Percentiles rank a stretch among this genome's conserved stretches.
Evolutionary conservation across 92 coral and sea anemone genomes (phyloP).

Genomic region (Porites rus): DNA sequence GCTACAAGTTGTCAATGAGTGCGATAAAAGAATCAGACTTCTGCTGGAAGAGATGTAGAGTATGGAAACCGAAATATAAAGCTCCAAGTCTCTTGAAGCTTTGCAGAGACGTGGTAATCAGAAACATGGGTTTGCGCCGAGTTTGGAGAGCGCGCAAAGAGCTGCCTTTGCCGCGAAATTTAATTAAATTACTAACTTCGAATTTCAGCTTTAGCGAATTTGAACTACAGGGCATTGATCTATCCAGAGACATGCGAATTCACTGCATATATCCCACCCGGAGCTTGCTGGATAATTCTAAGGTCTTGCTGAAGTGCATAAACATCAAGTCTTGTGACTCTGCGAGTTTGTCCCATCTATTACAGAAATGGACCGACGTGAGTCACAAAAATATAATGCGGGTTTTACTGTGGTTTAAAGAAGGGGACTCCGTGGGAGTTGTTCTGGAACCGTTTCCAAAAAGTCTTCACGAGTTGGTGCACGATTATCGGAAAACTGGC

Average conservation of each 20-base stretch:
- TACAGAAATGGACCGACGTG: constrained; percentile 65
- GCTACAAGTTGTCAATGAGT: neutral
- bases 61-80: constrained; percentile 20
- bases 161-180: constrained; percentile 69
- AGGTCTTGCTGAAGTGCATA: constrained; percentile 70
- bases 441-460: constrained; percentile 67
- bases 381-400: constrained; percentile 67
- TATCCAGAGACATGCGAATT: constrained; percentile 63
- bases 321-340: constrained; percentile 37
- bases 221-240: constrained; percentile 53
- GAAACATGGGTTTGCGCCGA: constrained; percentile 44
- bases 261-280: constrained; percentile 65
- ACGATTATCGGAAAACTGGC: constrained; percentile 53
- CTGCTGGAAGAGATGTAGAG: constrained; percentile 17
- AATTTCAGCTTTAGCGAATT: constrained; percentile 62
- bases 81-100: constrained; percentile 42
- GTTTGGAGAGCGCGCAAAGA: constrained; percentile 53
- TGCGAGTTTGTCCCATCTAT: constrained; percentile 17
- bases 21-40: constrained; percentile 4
- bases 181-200: constrained; percentile 61
- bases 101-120: constrained; percentile 59
- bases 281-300: constrained; percentile 70
- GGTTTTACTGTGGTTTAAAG: constrained; percentile 64
- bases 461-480: constrained; percentile 60
- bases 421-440: constrained; percentile 62